Evolutionary conservation across 2,113 vertebrate genomes (phyloP).

Genomic region (Oreamnos americanus): DNA sequence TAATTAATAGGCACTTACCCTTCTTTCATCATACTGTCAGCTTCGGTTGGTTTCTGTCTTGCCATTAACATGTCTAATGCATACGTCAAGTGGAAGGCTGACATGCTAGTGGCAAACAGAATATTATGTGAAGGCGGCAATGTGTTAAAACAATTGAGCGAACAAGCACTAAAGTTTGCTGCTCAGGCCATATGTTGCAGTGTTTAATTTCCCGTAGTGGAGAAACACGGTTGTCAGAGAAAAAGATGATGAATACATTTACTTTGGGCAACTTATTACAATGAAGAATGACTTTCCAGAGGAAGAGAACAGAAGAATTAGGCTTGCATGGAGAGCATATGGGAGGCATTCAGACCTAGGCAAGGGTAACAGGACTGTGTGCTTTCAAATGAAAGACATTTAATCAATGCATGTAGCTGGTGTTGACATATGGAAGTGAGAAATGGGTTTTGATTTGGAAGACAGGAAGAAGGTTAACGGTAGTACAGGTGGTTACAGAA

Average conservation of each 20-base stretch:
- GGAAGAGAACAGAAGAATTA: constrained; percentile 81
- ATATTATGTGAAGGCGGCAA: constrained; percentile 84
- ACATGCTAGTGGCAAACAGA: constrained; percentile 83
- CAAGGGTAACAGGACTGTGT: constrained; percentile 73
- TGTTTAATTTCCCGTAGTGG: constrained; percentile 87
- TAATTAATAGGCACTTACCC: constrained; percentile 83
- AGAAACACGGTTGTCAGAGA: constrained; percentile 85
- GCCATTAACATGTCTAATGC: constrained; percentile 84
- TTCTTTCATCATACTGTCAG: constrained; percentile 84
- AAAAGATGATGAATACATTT: constrained; percentile 88
- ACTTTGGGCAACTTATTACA: constrained; percentile 87
- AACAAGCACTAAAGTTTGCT: constrained; percentile 85
- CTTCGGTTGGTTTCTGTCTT: constrained; percentile 80
- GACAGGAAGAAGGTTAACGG: constrained; percentile 83
- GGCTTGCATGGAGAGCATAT: constrained; percentile 82
- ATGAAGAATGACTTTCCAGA: constrained; percentile 86
- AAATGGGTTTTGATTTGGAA: constrained; percentile 84
- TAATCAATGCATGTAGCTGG: constrained; percentile 81
- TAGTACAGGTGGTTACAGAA: constrained; percentile 81
- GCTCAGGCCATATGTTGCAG: constrained; percentile 87
- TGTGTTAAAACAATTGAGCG: constrained; percentile 89
- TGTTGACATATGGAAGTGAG: constrained; percentile 84
- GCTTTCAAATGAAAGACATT: constrained; percentile 81
- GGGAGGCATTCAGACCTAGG: constrained; percentile 83
- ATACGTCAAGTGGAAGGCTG: constrained; percentile 82